Evolutionary conservation across 2,113 vertebrate species (phyloP), one percentile per base, ranked within the genome.

Genomic region (Jaculus jaculus): DNA sequence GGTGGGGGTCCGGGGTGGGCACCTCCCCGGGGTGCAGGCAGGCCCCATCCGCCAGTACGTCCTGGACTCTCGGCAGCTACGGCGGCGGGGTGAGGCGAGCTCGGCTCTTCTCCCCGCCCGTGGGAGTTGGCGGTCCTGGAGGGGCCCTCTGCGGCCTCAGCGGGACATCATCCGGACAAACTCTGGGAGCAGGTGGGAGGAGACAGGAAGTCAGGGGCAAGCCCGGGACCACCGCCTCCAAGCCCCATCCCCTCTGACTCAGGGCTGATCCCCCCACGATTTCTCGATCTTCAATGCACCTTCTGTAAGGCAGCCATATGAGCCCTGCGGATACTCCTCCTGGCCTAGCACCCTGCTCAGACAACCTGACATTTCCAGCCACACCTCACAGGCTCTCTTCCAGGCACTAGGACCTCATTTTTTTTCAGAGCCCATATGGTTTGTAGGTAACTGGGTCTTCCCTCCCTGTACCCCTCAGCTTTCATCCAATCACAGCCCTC

Each of bases 101-200:
- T 92, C 92, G 26, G 95, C 97, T 98, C 97, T 97, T 97, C 96
- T 96, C 97, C 96, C 96, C 92, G 79, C 93, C 95, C 85, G 95
- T 94, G 97, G 96, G 95, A 61, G 94, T 93, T 95, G 94, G 92
- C 95, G 71, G 94, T 95, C 94, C 93, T 95, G 97, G 96, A 97
- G 96, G 97, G 96, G 96, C 96, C 95, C 95, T 95, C 24, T 11
- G 83, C 1, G 34, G 94, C 91, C 97, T 99, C 99, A 99, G 96
- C 99, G 99, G 92, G 99, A 99, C 99, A 99, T 99, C 99, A 99
- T 99, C 96, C 99, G 98, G 92, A 99, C 99, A 97, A 99, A 99
- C 96, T 99, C 99, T 99, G 98, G 23, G 74, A 95, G 12, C 71
- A 18, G 54, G 84, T 73, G 95, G 58, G 79, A 90, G 77, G 79